Evolutionary conservation across 2,797 vertebrate genomes (phyloP), one percentile per base, ranked within the genome.

Genomic region (Amazonetta brasiliensis): DNA sequence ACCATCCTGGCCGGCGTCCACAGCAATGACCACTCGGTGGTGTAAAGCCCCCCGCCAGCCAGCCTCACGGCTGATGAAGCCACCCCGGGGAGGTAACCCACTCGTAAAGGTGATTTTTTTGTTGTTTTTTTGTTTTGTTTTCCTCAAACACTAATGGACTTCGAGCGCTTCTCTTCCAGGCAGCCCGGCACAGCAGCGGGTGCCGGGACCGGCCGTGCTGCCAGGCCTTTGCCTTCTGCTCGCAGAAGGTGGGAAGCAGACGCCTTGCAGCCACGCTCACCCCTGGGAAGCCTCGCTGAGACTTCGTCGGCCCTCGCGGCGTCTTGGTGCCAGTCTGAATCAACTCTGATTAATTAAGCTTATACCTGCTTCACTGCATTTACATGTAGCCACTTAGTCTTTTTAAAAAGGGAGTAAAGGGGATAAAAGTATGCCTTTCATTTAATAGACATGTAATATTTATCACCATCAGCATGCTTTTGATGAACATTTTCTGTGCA

Each of bases 21-120:
- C 96, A 99, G 98, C 97, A 99, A 99, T 0, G 98, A 99, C 97
- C 99, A 99, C 97, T 99, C 99, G 0, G 99, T 99, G 95, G 99
- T 99, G 95, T 99, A 98, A 98, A 73, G n/a, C 58, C 16, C 16
- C 1, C 41, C 11, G 37, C 44, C 9, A 12, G 89, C 41, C 9
- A 12, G 84, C 66, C 6, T 0, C 0, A 4, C 4, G 74, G 54
- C 89, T 35, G 0, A 50, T 15, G 59, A 52, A 76, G 84, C 0
- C 17, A 91, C 74, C 55, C 43, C 7, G 0, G 80, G 84, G 90
- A 93, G 86, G 93, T 94, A 95, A 96, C 87, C 76, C 75, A 69
- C 95, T 97, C 68, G 76, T 56, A 87, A 94, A 23, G 1, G 48
- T 25, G 43, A 44, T 44, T 44, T 50, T 50, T 25, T 12, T 48